Evolutionary conservation across 2,113 vertebrate genomes (phyloP).

Genomic region (Apeltes quadracus): DNA sequence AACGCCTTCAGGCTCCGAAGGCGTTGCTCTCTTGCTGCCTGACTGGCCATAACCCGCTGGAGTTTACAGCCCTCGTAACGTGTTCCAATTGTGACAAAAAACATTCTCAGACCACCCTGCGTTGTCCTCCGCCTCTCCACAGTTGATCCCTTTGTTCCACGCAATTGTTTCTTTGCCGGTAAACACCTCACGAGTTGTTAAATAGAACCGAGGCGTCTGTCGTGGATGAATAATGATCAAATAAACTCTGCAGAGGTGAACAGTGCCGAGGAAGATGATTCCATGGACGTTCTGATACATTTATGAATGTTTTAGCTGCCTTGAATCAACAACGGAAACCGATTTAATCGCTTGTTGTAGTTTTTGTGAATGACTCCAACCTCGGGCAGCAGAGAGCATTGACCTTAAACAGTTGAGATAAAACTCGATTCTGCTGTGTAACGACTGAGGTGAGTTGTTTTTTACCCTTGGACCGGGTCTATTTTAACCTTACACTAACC

Average conservation of each 20-base stretch:
- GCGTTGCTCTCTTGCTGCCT: neutral
- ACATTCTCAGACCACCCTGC: too few relatives aligned
- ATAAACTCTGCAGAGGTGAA: neutral
- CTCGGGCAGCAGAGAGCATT: neutral
- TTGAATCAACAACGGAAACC: neutral
- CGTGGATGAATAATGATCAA: neutral
- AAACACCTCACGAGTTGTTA: conserved; percentile 13
- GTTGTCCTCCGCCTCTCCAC: too few relatives aligned
- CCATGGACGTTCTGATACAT: neutral
- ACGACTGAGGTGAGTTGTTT: conserved; percentile 8
- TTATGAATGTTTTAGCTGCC: neutral
- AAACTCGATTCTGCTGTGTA: neutral
- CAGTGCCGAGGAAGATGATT: neutral
- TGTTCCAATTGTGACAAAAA: conserved; percentile 11
- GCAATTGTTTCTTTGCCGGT: conserved; percentile 2
- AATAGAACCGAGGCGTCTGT: conserved; percentile 5
- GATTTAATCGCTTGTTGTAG: conserved; percentile 4
- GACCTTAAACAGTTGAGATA: neutral
- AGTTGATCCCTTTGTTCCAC: too few relatives aligned
- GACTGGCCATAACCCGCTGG: conserved; percentile 21
- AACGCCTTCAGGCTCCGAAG: conserved; percentile 1
- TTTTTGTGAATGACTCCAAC: conserved; percentile 11
- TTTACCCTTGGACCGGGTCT: conserved; percentile 60
- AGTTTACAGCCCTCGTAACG: conserved; percentile 17
- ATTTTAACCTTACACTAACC: conserved; percentile 70